Base-by-base conservation (phyloP, 2,888 invertebrate species). In the Vandiemenella viatica region DNA sequence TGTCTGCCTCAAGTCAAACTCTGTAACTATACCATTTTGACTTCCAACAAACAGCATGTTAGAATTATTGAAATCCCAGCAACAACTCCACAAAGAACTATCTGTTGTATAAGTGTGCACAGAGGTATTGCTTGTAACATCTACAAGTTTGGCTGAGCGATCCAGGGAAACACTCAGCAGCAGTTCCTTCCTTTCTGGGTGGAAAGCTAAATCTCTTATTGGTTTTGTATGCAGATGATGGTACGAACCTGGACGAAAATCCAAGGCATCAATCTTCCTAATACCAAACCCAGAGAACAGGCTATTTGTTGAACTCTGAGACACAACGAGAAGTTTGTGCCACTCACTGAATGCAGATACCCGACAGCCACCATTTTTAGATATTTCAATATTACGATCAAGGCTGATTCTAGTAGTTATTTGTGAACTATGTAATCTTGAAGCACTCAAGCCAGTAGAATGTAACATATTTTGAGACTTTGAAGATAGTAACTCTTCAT, bases 161-260 rank as follows among this genome's bases (percentile, higher is more conserved):
- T 95, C 95, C 57, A 90, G 69, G 0, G 83, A 81, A 1, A 86
- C 89, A 37, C 83, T 84, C 0, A 91, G 68, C 8, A 93, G 62
- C 46, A 82, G 62, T 51, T 83, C 80, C 37, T 76, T 71, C 8
- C 79, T 75, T 4, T 67, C 66, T 0, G 78, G 76, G 60, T 86
- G 77, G 56, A 86, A 87, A 0, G 76, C 72, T 16, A 93, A 68
- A 59, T 92, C 93, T 21, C 92, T 72, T 20, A 95, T 83, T 2
- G 76, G 69, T 57, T 83, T 79, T 0, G 72, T 69, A 56, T 93
- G 92, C 4, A 90, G 65, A 50, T 78, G 75, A 7, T 85, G 67
- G 58, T 83, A 89, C 41, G 78, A 76, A n/a, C 20, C 19, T 0
- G 77, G 63, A 55, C 75, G 77, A 56, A 82, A 80, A 37, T 77